phyloP scores from a whole-genome alignment of 2,888 invertebrate species.

The Octodonta nipae region DNA sequence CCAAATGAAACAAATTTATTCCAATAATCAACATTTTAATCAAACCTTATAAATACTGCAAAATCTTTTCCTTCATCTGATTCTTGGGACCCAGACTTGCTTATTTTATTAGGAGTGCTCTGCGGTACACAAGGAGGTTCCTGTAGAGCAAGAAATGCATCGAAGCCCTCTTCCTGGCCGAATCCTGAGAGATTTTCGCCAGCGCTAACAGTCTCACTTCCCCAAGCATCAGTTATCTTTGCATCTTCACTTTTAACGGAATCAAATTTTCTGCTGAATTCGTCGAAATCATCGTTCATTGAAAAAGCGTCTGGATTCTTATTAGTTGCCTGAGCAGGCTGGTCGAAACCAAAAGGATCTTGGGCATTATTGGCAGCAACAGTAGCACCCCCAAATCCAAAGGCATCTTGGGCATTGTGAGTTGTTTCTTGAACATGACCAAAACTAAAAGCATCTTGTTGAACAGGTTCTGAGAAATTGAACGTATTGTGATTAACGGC shows the following conservation, averaged over 20 bases:
- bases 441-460: not conserved
- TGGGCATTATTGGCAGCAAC: not conserved
- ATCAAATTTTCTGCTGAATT: slow-evolving; percentile 81
- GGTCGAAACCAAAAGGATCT: slow-evolving; percentile 1
- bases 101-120: slow-evolving; percentile 49
- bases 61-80: slow-evolving; percentile 69
- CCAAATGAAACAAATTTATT: not conserved
- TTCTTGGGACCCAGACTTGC: slow-evolving; percentile 55
- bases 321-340: not conserved
- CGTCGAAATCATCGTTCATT: slow-evolving; percentile 58
- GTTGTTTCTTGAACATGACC: not conserved
- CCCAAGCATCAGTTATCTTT: slow-evolving; percentile 32
- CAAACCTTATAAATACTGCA: slow-evolving; percentile 64
- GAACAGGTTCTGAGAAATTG: not conserved
- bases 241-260: slow-evolving; percentile 42
- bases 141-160: slow-evolving; percentile 66
- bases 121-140: slow-evolving; percentile 58
- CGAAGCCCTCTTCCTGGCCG: slow-evolving; percentile 62
- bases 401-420: slow-evolving; percentile 10
- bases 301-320: not conserved
- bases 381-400: slow-evolving; percentile 11
- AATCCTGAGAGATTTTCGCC: slow-evolving; percentile 41
- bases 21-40: too few relatives aligned
- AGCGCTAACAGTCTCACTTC: slow-evolving; percentile 17
- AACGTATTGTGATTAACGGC: slow-evolving; percentile 9